Evolutionary conservation across 2,888 invertebrate species (phyloP), one percentile per base, ranked within the genome.

Genomic region (Drosophila diplacantha): DNA sequence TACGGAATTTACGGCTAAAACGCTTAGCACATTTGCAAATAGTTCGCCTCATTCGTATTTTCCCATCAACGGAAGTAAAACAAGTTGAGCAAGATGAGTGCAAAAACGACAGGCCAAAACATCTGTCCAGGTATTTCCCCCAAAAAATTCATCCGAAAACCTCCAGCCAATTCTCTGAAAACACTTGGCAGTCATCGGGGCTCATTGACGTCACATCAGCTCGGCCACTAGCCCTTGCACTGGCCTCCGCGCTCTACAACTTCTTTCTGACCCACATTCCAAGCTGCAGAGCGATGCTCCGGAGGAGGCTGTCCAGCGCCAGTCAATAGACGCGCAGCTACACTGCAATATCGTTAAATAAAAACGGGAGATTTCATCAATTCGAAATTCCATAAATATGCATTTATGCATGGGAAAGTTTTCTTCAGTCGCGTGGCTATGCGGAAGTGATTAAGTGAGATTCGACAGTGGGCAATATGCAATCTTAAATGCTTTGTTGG

Each of bases 121-220:
- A 49, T 34, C 41, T 72, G 35, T 14, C 37, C 43, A 41, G 71
- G 77, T 75, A 78, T 78, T 83, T 78, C 75, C 81, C 83, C 64
- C 9, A 37, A 51, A 49, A 52, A 68, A 68, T 69, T 69, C 61
- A 66, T 47, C 47, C 51, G 69, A 68, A 66, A 44, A 44, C 47
- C 37, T 35, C n/a, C 37, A 44, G 24, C 67, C 64, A 44, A 64
- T 62, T 65, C 54, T 35, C 22, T 31, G 53, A 24, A 61, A 64
- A 32, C 35, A 43, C 18, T 38, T 34, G n/a, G 24, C 44, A 22
- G 18, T 53, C 26, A 41, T 41, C 39, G 35, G 9, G 8, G 29
- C 29, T 24, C 41, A 41, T 69, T 66, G 65, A 60, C 65, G 65
- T 66, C 65, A 66, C 46, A 52, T 34, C 14, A 35, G 26, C 46